Base-by-base conservation (phyloP, 2,113 vertebrate species). In the Pseudorasbora parva region DNA sequence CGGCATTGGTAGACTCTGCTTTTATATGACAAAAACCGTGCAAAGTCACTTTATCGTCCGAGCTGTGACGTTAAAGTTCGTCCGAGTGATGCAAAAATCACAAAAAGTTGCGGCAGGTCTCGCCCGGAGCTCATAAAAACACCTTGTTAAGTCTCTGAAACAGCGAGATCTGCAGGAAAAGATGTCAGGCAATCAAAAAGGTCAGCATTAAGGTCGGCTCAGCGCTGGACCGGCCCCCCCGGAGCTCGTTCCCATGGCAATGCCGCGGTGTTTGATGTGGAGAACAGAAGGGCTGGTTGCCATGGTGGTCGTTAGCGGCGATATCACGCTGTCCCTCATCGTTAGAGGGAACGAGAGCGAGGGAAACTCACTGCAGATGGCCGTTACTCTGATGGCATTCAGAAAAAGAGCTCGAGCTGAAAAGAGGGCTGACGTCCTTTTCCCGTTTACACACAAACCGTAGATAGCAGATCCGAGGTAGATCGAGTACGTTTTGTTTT, bases 171-270 rank as follows among this genome's bases (percentile, higher is more conserved):
- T 88, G 49, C 83, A 83, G 83, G 73, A 60, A 88, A 60, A 47
- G 27, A 47, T 81, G 57, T 43, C 30, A 11, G 27, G 6, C 27
- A 30, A 71, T 60, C 57, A 84, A 60, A 91, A 88, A 93, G 91
- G 91, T 90, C 89, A 88, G 84, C 17, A 87, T 86, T 88, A 84
- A 89, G 89, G 91, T 88, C 87, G 87, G 85, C 66, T 83, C 88
- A 86, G 88, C 89, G 85, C 86, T 88, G 88, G 92, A 89, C 90
- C 21, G 86, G 23, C 89, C 88, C 92, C 91, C 89, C 84, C 47
- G 91, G 86, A 85, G 87, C 82, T 90, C 51, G 93, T 93, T 93
- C 89, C 93, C 91, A 92, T 93, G 93, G 93, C 86, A 45, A 94
- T 83, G 88, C 45, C n/a, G 21, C 37, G 37, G 82, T 60, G 84